A percentile compares a stretch with the other conserved stretches of the same genome.
phyloP scores from a whole-genome alignment of 2,888 invertebrate species.

The Cheilosia variabilis region DNA sequence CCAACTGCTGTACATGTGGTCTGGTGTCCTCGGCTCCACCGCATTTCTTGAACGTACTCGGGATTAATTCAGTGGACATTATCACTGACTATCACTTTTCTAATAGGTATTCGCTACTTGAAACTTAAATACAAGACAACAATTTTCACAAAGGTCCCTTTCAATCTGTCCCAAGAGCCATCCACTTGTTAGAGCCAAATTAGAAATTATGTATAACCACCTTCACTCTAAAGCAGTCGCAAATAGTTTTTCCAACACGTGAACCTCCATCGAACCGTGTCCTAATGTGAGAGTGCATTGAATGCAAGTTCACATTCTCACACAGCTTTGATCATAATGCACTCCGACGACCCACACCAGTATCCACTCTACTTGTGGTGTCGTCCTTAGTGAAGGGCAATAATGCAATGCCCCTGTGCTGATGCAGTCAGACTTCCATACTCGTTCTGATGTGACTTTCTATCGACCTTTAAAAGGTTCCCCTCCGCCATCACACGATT shows the following conservation, averaged over 20 bases:
- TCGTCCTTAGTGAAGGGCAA: conserved; percentile 70
- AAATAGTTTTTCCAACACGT: conserved; percentile 61
- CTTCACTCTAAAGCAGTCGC: conserved; percentile 1
- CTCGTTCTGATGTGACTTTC: conserved; percentile 47
- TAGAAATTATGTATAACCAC: not conserved
- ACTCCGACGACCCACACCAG: conserved; percentile 22
- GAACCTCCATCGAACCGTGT: conserved; percentile 57
- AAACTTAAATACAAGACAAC: not conserved
- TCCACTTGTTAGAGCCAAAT: not conserved
- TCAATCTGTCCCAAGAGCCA: not conserved
- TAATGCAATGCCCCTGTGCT: conserved; percentile 62
- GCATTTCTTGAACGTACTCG: too few relatives aligned
- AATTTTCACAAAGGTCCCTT: not conserved
- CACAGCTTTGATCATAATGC: conserved; percentile 56
- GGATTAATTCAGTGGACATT: too few relatives aligned
- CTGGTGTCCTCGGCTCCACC: too few relatives aligned
- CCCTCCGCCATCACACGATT: not conserved
- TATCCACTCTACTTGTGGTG: conserved; percentile 6
- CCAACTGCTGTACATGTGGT: too few relatives aligned
- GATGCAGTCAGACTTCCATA: conserved; percentile 55
- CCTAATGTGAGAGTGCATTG: conserved; percentile 64
- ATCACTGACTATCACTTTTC: too few relatives aligned
- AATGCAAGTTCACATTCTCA: conserved; percentile 57
- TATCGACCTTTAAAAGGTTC: conserved; percentile 60
- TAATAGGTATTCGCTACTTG: too few relatives aligned